Conservation (phyloP, 2,888 invertebrate species). For the Drosophila nr. perissopoda region DNA sequence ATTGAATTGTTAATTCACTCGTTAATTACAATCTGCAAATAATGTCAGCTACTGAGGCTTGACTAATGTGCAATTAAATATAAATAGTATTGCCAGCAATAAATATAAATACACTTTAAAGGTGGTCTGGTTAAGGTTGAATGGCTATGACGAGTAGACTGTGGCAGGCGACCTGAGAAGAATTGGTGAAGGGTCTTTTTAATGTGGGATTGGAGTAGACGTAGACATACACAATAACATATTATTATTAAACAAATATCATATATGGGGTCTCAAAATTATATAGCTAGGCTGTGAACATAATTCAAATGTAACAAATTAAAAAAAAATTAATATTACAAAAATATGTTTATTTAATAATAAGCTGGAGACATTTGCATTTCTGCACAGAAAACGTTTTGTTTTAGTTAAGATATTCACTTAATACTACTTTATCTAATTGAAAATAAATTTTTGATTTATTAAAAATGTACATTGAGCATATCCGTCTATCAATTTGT, state of each 20-base stretch:
- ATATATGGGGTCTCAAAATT: no score
- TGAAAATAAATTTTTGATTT: not conserved
- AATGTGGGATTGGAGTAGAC: no score
- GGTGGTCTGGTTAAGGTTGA: not conserved
- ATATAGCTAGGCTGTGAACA: no score
- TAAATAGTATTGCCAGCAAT: conserved; percentile 12
- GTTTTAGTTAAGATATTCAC: not conserved
- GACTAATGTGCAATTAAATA: conserved; percentile 53
- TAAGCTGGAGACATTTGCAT: no score
- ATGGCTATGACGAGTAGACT: not conserved
- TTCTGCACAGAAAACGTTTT: no score
- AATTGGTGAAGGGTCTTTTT: no score
- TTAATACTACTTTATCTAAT: not conserved
- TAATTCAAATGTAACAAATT: not conserved
- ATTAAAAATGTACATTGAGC: not conserved
- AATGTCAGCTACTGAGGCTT: conserved; percentile 28
- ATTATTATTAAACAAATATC: no score
- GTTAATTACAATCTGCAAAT: conserved; percentile 5
- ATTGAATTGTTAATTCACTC: conserved; percentile 23
- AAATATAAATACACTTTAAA: not conserved
- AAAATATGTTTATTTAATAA: not conserved
- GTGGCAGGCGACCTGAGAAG: not conserved
- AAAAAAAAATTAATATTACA: not conserved
- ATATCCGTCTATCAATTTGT: not conserved
- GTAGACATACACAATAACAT: no score